Conservation (phyloP, 1,140 invertebrate genomes). For the Araneus ventricosus region DNA sequence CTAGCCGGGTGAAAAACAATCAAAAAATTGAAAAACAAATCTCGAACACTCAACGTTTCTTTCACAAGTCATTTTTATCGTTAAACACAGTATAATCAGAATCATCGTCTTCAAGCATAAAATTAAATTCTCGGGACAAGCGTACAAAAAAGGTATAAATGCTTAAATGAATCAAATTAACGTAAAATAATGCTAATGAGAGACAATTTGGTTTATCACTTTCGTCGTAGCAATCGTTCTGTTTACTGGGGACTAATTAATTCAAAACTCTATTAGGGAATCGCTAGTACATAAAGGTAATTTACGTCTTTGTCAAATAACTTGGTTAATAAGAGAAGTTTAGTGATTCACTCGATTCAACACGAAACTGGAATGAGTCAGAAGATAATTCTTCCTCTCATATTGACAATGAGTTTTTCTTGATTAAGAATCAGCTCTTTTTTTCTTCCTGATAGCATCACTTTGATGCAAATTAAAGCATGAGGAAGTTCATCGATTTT, state of each 20-base stretch:
- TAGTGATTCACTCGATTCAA: neutral
- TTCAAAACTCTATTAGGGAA: conserved; percentile 64
- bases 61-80: conserved; percentile 61
- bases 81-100: conserved; percentile 67
- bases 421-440: neutral
- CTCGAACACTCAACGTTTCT: conserved; percentile 48
- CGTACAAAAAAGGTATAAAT: conserved; percentile 49
- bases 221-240: conserved; percentile 55
- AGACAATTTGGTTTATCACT: conserved; percentile 72
- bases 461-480: neutral
- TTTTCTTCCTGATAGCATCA: neutral
- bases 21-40: conserved; percentile 54
- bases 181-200: conserved; percentile 70
- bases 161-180: conserved; percentile 69
- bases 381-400: neutral
- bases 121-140: conserved; percentile 58
- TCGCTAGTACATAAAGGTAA: conserved; percentile 48
- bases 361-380: conserved; percentile 15
- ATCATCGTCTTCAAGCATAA: conserved; percentile 47
- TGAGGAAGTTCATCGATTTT: neutral
- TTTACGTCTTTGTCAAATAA: conserved; percentile 61
- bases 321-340: conserved; percentile 48
- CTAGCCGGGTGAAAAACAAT: conserved; percentile 4
- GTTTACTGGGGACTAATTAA: conserved; percentile 67
- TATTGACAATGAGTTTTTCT: neutral